Percentiles rank a stretch among this genome's conserved stretches.
phyloP scores from a whole-genome alignment of 2,888 invertebrate species.

The Nysson spinosus region DNA sequence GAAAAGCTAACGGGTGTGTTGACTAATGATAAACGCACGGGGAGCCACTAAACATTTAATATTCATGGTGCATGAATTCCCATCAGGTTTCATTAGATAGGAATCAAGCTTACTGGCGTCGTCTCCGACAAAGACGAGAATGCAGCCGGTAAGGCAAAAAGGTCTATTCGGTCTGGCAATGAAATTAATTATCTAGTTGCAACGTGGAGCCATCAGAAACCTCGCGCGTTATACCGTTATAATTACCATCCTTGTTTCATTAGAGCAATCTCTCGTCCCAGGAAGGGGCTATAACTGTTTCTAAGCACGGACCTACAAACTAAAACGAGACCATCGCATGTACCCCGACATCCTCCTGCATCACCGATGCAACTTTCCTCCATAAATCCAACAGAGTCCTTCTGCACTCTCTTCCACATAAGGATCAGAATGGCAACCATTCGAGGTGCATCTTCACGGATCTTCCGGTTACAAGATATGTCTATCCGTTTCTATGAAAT shows the following conservation, averaged over 20 bases:
- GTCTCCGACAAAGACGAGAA: slow-evolving; percentile 8
- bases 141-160: slow-evolving; percentile 19
- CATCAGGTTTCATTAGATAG: slow-evolving; percentile 25
- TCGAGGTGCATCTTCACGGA: slow-evolving; percentile 11
- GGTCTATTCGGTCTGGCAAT: slow-evolving; percentile 24
- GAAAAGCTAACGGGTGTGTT: no score
- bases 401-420: slow-evolving; percentile 9
- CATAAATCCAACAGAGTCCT: slow-evolving; percentile 35
- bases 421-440: slow-evolving; percentile 36
- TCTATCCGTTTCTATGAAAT: neutral
- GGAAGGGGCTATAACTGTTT: slow-evolving; percentile 21
- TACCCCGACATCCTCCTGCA: slow-evolving; percentile 4
- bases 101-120: slow-evolving; percentile 22
- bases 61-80: slow-evolving; percentile 2
- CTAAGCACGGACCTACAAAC: slow-evolving; percentile 2
- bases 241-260: slow-evolving; percentile 35
- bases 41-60: neutral
- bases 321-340: neutral
- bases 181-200: slow-evolving; percentile 46
- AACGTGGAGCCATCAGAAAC: slow-evolving; percentile 9
- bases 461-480: slow-evolving; percentile 1
- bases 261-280: no score
- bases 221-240: slow-evolving; percentile 43
- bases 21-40: no score
- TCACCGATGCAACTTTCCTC: slow-evolving; percentile 14